Evolutionary conservation across 2,113 vertebrate genomes (phyloP).

Genomic region (Tringa solitaria): DNA sequence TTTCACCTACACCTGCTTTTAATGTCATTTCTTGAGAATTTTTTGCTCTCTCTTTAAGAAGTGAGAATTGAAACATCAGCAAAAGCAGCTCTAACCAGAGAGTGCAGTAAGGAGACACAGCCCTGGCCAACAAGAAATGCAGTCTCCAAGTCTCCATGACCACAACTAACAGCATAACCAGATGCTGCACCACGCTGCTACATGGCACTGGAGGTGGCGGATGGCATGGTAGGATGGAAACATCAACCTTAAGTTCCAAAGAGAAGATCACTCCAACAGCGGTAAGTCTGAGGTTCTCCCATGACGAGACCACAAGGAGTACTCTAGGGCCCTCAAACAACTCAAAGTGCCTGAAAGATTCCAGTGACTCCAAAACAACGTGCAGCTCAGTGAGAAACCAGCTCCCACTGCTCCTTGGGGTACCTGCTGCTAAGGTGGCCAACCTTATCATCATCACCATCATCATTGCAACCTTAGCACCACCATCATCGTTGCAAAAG

Average conservation of each 20-base stretch:
- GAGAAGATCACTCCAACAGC: not conserved
- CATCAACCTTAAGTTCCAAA: not conserved
- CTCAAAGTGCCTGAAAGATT: not conserved
- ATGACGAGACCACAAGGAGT: not conserved
- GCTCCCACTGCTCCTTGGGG: not conserved
- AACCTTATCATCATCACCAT: not conserved
- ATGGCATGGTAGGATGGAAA: not conserved
- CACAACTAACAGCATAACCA: not conserved
- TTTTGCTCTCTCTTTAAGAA: not conserved
- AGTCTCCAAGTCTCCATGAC: not conserved
- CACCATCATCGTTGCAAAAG: not conserved
- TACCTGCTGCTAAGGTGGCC: not conserved
- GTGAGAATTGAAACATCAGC: not conserved
- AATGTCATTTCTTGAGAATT: not conserved
- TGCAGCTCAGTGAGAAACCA: not conserved
- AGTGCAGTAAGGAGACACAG: accelerated
- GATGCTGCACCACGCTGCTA: not conserved
- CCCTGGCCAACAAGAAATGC: not conserved
- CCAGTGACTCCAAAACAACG: not conserved
- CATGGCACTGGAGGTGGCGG: not conserved
- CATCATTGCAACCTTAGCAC: not conserved
- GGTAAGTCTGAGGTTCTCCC: not conserved
- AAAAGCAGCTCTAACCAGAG: not conserved
- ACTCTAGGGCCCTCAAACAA: not conserved
- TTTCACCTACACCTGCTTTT: not conserved